Evolutionary conservation across 1,140 invertebrate genomes (phyloP).

Genomic region (Liolophura sinensis): DNA sequence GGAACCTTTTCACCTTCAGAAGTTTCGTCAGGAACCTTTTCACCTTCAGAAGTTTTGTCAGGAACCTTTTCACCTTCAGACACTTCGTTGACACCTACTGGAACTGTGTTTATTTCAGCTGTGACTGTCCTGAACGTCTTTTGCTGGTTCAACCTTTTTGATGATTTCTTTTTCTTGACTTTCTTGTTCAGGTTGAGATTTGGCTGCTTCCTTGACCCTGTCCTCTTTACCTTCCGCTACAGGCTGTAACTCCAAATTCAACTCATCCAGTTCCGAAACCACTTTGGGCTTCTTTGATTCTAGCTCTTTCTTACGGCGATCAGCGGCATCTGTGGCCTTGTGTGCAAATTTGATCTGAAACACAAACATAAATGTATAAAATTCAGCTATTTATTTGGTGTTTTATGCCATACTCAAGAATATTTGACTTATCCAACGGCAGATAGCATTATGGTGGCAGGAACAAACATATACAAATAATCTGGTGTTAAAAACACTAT

Average conservation of each 20-base stretch:
- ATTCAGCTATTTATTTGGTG: no score
- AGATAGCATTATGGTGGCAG: no score
- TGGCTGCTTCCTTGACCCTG: constrained; percentile 14
- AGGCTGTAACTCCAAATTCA: constrained; percentile 14
- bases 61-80: no score
- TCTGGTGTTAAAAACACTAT: no score
- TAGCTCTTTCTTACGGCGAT: constrained; percentile 36
- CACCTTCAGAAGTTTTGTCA: no score
- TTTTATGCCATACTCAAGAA: no score
- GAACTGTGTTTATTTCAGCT: no score
- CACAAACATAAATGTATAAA: not conserved
- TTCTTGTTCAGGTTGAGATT: constrained; percentile 3
- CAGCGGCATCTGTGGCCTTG: constrained; percentile 38
- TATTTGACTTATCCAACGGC: no score
- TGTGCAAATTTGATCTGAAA: constrained; percentile 47
- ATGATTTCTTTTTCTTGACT: constrained; percentile 5
- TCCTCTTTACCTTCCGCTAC: constrained; percentile 10
- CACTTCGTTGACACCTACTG: no score
- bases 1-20: no score
- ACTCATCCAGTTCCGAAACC: constrained; percentile 14
- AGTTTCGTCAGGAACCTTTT: no score
- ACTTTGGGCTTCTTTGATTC: constrained; percentile 28
- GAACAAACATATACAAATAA: no score
- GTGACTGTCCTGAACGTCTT: constrained; percentile 1
- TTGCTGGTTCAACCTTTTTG: constrained; percentile 9